Base-by-base conservation (phyloP, 2,797 vertebrate genomes). In the Cetoscarus ocellatus region DNA sequence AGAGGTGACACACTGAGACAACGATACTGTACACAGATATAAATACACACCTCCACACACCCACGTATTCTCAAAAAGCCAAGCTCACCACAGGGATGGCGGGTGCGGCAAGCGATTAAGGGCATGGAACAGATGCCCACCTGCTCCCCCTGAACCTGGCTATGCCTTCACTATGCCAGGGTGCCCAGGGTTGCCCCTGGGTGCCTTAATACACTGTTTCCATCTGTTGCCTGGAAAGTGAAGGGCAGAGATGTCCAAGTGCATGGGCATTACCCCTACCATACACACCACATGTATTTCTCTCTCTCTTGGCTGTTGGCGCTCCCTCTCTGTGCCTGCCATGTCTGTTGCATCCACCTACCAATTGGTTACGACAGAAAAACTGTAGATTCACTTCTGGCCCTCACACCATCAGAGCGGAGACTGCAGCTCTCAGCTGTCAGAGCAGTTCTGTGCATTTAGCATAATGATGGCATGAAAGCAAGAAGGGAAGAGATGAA, bases 91-190 rank as follows among this genome's bases (percentile, higher is more conserved):
- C 86, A 74, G 93, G 92, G 89, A 92, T 87, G 88, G 88, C 84
- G 85, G 86, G 90, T 88, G 84, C 80, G 83, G 90, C 86, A 88
- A 92, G 87, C 84, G 90, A 94, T 94, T 93, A 93, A 92, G 91
- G 91, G 91, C 94, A 91, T 57, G 79, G 92, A 94, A 92, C 94
- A 94, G 93, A 94, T 95, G 94, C 94, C 93, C 94, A 93, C 94
- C 92, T 94, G 94, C 92, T 93, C 93, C 89, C 83, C 80, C 91
- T 93, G 90, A 93, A 93, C 93, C 90, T 91, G 79, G 86, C 89
- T 77, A 56, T 85, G 87, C 84, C 88, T 82, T 54, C 73, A 90
- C 92, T 87, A 85, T 88, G 93, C 90, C 86, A 86, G 83, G 91
- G 92, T 88, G 87, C 85, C 89, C 87, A 61, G 90, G 92, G 90